A percentile compares a stretch with the other conserved stretches of the same genome.
phyloP scores from a whole-genome alignment of 2,797 vertebrate species.

The Taenioides sp. region DNA sequence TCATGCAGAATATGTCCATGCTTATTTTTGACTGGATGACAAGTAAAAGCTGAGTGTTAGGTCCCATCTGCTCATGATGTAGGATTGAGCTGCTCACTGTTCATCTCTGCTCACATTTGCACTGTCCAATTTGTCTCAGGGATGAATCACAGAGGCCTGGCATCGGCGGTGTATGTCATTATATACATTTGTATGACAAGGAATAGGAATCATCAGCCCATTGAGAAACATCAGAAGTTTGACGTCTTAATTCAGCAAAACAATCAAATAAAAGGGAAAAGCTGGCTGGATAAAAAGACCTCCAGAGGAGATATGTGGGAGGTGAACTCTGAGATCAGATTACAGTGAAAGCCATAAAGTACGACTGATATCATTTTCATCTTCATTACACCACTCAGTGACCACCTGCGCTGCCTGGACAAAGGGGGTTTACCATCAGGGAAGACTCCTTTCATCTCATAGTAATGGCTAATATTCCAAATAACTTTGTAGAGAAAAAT shows the following conservation, averaged over 20 bases:
- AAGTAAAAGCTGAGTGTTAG: slow-evolving; percentile 43
- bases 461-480: slow-evolving; percentile 29
- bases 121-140: slow-evolving; percentile 30
- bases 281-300: neutral
- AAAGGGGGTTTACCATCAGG: slow-evolving; percentile 3
- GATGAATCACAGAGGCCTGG: slow-evolving; percentile 15
- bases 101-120: slow-evolving; percentile 15
- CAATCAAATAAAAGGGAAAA: neutral
- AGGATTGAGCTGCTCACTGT: slow-evolving; percentile 36
- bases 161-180: neutral
- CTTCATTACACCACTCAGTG: slow-evolving; percentile 13
- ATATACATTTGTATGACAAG: neutral
- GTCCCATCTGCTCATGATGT: slow-evolving; percentile 45
- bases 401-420: slow-evolving; percentile 3
- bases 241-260: slow-evolving; percentile 1
- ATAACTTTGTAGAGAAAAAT: slow-evolving; percentile 17
- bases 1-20: slow-evolving; percentile 32
- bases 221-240: neutral
- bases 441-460: slow-evolving; percentile 26
- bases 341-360: slow-evolving; percentile 14
- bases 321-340: neutral
- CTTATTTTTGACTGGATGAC: slow-evolving; percentile 52
- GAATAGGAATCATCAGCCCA: neutral
- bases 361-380: slow-evolving; percentile 16
- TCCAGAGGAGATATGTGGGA: neutral